Base-by-base conservation (phyloP, 1,140 invertebrate species). In the Scaptomyza hsui region DNA sequence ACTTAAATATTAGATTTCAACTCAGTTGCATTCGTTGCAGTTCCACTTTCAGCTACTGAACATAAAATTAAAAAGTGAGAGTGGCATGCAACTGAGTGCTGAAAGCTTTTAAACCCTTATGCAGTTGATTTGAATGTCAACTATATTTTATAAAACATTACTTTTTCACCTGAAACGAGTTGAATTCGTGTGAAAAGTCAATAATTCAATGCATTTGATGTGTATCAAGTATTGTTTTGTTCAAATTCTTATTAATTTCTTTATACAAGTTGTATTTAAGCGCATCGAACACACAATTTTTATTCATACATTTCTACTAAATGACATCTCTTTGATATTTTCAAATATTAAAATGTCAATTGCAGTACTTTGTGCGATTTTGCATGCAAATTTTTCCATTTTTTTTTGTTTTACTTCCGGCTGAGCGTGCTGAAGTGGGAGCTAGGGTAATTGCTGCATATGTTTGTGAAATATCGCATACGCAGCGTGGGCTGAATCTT, bases 391-490 rank as follows among this genome's bases (percentile, higher is more conserved):
- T 21, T 45, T n/a, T 21, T 45, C n/a, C n/a, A n/a, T 45, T 10
- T n/a, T 12, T 32, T 5, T 3, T 49, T 12, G 12, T 29, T 37
- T 37, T 12, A n/a, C 10, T 57, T 16, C 41, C 24, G 24, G 41
- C 55, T 59, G 16, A 5, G 24, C 15, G 41, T 47, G 18, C 10
- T 29, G n/a, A 4, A 15, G 18, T 12, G 41, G 10, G 42, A 59
- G 18, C 10, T 29, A 13, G 9, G 13, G 18, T 18, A 49, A 35
- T 60, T 35, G 32, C 35, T 44, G 9, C 35, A 55, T 53, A 29
- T 55, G 59, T 24, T 55, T 42, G 42, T 35, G 35, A 65, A 56
- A 56, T 70, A 26, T 29, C 52, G 51, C 45, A 64, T 64, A 35
- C 52, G 53, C 68, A 32, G 3, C 19, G 29, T 71, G 15, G 35